Evolutionary conservation across 2,113 vertebrate species (phyloP).

Genomic region (Ceratotherium simum): DNA sequence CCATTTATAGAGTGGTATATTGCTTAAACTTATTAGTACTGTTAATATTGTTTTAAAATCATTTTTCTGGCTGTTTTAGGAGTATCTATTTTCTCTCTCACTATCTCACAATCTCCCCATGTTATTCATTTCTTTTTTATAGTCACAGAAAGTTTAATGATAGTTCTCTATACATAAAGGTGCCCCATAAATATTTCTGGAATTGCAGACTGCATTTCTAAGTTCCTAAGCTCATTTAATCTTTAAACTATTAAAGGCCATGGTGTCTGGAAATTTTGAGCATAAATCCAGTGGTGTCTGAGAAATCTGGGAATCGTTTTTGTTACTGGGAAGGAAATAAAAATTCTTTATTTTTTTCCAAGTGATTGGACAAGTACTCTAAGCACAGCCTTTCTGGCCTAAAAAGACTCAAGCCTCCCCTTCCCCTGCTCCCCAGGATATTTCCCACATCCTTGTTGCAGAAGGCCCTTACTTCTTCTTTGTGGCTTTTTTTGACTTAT

Average conservation of each 20-base stretch:
- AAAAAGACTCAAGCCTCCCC: background rate
- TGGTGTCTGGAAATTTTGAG: background rate
- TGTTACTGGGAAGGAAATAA: background rate
- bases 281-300: background rate
- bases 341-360: background rate
- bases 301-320: slow-evolving; percentile 29
- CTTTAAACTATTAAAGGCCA: background rate
- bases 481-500: background rate
- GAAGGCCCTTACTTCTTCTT: slow-evolving; percentile 5
- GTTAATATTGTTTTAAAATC: background rate
- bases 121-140: background rate
- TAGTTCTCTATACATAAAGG: background rate
- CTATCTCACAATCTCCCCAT: background rate
- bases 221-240: background rate
- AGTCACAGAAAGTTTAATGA: background rate
- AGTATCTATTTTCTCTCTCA: background rate
- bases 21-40: background rate
- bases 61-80: background rate
- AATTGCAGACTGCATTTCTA: slow-evolving; percentile 1
- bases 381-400: background rate
- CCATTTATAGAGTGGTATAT: background rate
- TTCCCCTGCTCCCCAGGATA: background rate
- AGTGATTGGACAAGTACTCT: background rate
- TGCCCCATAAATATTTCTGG: slow-evolving; percentile 6
- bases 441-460: background rate